Base-by-base conservation (phyloP, 2,797 vertebrate species). In the Danio aesculapii region DNA sequence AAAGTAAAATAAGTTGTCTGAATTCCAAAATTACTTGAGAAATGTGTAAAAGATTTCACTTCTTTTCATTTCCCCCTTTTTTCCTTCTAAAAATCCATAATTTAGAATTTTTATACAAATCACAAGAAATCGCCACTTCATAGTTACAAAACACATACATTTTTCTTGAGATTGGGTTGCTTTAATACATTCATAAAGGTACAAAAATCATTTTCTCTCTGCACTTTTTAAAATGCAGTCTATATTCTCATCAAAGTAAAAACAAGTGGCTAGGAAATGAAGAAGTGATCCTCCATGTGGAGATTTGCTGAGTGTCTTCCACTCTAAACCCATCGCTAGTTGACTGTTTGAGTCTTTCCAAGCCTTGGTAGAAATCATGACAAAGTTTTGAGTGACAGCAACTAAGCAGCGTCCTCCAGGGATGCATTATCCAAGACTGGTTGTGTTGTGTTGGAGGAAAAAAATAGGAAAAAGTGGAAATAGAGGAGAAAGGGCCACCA, bases 381-480 rank as follows among this genome's bases (percentile, higher is more conserved):
- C 8, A 19, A 41, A 8, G 30, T 70, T 79, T 79, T 62, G 46
- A 79, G 16, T 79, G 57, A 62, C 67, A 69, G n/a, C 8, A 1
- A 70, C 16, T 61, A 52, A 78, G 43, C 43, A 57, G 16, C 69
- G 12, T 52, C 17, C 68, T 64, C 68, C 41, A 72, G 49, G 77
- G 57, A 57, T 67, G 21, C 46, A 50, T 69, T 41, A 43, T 46
- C 13, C 8, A 7, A 49, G 21, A 16, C 12, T 69, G 77, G 64
- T 46, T 44, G 39, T 6, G 1, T 3, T 81, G 50, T 57, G 70
- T 66, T 58, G 61, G 41, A 47, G 19, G 43, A 7, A 17, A 46
- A 30, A 11, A 69, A 62, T 39, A 53, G 50, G 47, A 50, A 52
- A 16, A 59, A 67, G 58, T 9, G 16, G 55, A 57, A 43, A 68